phyloP scores from a whole-genome alignment of 2,888 invertebrate genomes.

The Leptarthrus brevirostris region DNA sequence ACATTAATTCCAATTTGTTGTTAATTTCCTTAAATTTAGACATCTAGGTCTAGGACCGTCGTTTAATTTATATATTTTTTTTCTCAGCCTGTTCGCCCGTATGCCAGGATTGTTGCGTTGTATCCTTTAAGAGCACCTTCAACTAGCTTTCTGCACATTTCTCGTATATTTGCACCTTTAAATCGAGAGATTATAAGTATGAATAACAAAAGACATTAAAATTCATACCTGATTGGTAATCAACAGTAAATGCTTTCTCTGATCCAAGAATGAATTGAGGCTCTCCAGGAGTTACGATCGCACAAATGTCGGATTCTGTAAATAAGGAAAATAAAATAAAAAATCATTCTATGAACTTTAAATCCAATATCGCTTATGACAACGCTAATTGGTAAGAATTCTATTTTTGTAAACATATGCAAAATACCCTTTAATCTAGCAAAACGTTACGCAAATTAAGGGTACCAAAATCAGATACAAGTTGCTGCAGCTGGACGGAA shows the following conservation, averaged over 20 bases:
- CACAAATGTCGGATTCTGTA: conserved; percentile 92
- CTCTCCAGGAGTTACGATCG: conserved; percentile 87
- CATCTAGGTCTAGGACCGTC: no score
- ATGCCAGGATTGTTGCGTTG: conserved; percentile 97
- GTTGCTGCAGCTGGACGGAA: no score
- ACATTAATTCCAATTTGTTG: no score
- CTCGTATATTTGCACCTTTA: conserved; percentile 76
- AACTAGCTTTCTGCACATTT: conserved; percentile 86
- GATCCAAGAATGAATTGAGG: conserved; percentile 92
- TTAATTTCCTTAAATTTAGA: no score
- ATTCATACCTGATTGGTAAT: conserved; percentile 90
- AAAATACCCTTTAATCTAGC: no score
- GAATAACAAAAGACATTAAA: conserved; percentile 62
- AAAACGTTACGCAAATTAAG: no score
- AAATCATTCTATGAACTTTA: no score
- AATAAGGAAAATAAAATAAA: no score
- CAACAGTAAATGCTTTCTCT: conserved; percentile 96
- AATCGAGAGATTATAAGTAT: background rate
- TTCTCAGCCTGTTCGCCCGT: conserved; percentile 98
- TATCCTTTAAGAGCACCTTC: conserved; percentile 95
- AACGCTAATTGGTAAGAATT: no score
- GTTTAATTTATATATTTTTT: conserved; percentile 82
- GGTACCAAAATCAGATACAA: no score
- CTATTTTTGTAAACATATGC: no score
- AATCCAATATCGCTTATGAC: no score